Conservation (phyloP, 2,113 vertebrate species). For the Poeciliopsis prolifica region DNA sequence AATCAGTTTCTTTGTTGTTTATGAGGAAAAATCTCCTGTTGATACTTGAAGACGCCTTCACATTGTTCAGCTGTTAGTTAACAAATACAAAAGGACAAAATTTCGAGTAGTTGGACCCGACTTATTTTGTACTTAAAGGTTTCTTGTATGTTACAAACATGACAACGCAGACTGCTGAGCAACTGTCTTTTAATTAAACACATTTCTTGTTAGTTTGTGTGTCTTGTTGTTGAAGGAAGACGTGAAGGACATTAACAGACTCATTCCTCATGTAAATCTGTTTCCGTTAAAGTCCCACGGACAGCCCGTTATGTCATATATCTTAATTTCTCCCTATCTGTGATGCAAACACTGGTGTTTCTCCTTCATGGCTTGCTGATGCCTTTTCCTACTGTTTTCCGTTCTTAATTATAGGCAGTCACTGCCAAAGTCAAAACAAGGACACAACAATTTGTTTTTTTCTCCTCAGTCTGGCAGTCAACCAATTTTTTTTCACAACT, state of each 20-base stretch:
- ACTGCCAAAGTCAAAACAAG: conserved; percentile 54
- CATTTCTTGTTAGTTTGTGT: neutral
- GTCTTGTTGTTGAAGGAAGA: neutral
- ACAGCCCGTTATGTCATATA: conserved; percentile 30
- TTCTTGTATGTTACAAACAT: too few relatives aligned
- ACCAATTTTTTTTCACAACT: neutral
- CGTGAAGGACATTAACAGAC: conserved; percentile 27
- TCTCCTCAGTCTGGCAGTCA: neutral
- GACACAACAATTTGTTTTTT: conserved; percentile 16
- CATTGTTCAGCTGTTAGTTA: neutral
- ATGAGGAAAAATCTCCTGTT: conserved; percentile 49
- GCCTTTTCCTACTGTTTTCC: neutral
- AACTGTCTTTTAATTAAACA: conserved; percentile 11
- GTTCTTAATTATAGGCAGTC: conserved; percentile 37
- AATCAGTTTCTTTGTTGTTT: conserved; percentile 59
- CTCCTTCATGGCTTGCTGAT: conserved; percentile 51
- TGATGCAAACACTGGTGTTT: conserved; percentile 48
- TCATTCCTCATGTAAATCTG: conserved; percentile 41
- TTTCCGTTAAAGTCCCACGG: conserved; percentile 35
- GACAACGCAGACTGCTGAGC: neutral
- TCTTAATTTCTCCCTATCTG: conserved; percentile 18
- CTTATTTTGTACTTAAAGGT: too few relatives aligned
- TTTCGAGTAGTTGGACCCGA: neutral
- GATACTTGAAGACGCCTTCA: conserved; percentile 31
- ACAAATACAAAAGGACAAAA: neutral